A percentile compares a stretch with the other conserved stretches of the same genome.
Conservation (phyloP, 2,888 invertebrate genomes). For the Teleogryllus oceanicus region DNA sequence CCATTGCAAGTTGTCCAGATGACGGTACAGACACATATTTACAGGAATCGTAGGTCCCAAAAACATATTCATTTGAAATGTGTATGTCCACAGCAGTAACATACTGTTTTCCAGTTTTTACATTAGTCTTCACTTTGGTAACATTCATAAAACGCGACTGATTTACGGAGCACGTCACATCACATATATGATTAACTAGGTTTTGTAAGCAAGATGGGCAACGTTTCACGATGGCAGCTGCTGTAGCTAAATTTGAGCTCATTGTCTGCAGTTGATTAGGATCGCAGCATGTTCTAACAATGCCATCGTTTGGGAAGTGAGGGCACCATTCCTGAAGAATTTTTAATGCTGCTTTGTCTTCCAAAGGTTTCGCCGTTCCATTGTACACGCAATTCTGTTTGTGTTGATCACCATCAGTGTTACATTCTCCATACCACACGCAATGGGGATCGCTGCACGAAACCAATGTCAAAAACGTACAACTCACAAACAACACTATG, state of each 20-base stretch:
- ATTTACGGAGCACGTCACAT: not conserved
- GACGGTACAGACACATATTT: constrained; percentile 76
- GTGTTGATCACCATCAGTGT: not conserved
- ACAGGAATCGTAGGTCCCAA: constrained; percentile 78
- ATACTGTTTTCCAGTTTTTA: constrained; percentile 45
- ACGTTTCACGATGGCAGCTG: constrained; percentile 3
- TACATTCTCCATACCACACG: constrained; percentile 21
- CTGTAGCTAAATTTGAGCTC: not conserved
- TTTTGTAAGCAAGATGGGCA: constrained; percentile 20
- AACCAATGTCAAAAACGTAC: not conserved
- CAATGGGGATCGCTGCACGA: constrained; percentile 18
- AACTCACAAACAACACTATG: no score
- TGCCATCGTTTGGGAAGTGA: not conserved
- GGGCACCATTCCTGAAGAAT: constrained; percentile 18
- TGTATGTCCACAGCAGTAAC: constrained; percentile 64
- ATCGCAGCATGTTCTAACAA: constrained; percentile 18
- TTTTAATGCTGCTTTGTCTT: not conserved
- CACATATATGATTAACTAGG: constrained; percentile 12
- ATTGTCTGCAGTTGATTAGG: not conserved
- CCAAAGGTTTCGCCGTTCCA: not conserved
- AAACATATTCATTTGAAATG: constrained; percentile 65
- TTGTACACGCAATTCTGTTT: constrained; percentile 20
- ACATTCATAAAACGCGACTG: constrained; percentile 20
- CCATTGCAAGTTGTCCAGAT: constrained; percentile 70
- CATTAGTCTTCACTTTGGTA: not conserved